phyloP scores from a whole-genome alignment of 2,888 invertebrate genomes.

The Chrysomela aeneicollis region DNA sequence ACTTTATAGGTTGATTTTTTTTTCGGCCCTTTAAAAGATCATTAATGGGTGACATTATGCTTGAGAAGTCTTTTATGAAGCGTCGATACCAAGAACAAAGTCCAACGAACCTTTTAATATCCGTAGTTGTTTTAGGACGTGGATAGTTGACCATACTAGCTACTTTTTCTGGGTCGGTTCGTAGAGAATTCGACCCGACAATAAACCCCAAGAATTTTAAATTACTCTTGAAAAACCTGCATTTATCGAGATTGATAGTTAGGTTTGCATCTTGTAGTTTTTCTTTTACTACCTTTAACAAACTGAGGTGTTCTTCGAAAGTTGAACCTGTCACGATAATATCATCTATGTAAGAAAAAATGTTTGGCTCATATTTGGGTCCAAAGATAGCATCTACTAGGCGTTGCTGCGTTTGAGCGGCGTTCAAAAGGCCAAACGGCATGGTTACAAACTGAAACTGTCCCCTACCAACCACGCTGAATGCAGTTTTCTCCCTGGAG shows the following conservation, averaged over 20 bases:
- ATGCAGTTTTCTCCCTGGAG: conserved; percentile 22
- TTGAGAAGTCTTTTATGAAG: conserved; percentile 36
- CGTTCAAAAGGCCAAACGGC: conserved; percentile 42
- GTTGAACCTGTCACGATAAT: conserved; percentile 22
- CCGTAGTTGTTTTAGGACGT: conserved; percentile 38
- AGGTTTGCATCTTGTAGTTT: conserved; percentile 24
- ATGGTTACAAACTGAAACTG: conserved; percentile 45
- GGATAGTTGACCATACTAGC: conserved; percentile 43
- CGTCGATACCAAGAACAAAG: conserved; percentile 34
- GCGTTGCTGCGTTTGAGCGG: conserved; percentile 22
- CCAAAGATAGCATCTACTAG: conserved; percentile 41
- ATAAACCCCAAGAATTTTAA: conserved; percentile 29
- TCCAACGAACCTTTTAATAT: conserved; percentile 40
- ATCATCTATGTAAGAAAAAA: conserved; percentile 40
- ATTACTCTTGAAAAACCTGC: conserved; percentile 39
- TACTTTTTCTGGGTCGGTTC: conserved; percentile 21
- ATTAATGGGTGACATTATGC: background rate
- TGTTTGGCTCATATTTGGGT: conserved; percentile 38
- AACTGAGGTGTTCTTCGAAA: background rate
- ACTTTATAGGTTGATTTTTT: conserved; percentile 24
- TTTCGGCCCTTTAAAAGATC: conserved; percentile 6
- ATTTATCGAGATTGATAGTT: conserved; percentile 36
- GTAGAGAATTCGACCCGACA: conserved; percentile 21
- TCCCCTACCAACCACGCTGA: conserved; percentile 47
- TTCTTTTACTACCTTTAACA: background rate